Conservation (phyloP, 1,140 invertebrate species). For the Meloidogyne exigua region DNA sequence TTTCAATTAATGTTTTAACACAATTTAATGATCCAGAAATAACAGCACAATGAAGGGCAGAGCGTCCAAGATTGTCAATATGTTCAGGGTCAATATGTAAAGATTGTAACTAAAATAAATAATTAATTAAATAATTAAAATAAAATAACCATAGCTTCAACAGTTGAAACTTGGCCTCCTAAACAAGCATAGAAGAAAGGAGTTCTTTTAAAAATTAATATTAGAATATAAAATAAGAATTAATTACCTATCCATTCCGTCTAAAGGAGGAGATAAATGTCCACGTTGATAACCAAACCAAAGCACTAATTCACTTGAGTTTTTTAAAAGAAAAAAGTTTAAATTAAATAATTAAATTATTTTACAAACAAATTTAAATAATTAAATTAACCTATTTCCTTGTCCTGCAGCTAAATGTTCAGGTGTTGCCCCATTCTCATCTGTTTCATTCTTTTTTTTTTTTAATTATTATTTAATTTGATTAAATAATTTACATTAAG, state of each 20-base stretch:
- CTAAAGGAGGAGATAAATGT: constrained; percentile 21
- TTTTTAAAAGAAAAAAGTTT: not conserved
- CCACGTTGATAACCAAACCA: constrained; percentile 33
- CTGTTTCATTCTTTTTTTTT: constrained; percentile 38
- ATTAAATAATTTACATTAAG: constrained; percentile 12
- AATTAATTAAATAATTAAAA: not conserved
- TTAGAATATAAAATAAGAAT: not conserved
- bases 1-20: constrained; percentile 36
- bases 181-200: constrained; percentile 50
- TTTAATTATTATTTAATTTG: constrained; percentile 4
- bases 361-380: not conserved
- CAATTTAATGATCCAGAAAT: constrained; percentile 41
- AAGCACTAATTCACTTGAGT: constrained; percentile 22
- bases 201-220: constrained; percentile 29
- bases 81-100: constrained; percentile 29
- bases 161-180: constrained; percentile 43
- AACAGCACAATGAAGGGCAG: constrained; percentile 45
- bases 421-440: constrained; percentile 41
- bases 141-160: constrained; percentile 33
- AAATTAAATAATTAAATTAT: not conserved
- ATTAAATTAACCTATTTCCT: constrained; percentile 19
- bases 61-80: constrained; percentile 31
- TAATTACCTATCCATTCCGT: constrained; percentile 30
- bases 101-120: constrained; percentile 7
- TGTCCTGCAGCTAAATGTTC: constrained; percentile 43